A percentile compares a stretch with the other conserved stretches of the same genome.
These are phyloP conservation scores for Hemichromis elongatus DNA, from an alignment of 2,113 vertebrate genomes.

Conservation along the genomic window DNA sequence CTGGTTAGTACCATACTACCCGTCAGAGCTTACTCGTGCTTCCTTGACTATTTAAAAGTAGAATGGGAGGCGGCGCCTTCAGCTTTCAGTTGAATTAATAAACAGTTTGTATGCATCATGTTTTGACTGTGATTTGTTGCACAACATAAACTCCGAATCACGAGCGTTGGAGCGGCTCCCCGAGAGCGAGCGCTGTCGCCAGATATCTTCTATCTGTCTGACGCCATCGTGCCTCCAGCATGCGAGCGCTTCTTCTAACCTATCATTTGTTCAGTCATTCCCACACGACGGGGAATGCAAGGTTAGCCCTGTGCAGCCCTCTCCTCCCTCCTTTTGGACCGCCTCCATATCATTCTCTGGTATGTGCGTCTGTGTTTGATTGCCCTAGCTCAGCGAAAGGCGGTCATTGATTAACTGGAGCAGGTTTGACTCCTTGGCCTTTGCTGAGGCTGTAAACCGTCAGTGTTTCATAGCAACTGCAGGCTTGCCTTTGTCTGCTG, in stretches of 20 bases:
- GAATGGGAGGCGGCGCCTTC: not conserved
- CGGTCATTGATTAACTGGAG: constrained; percentile 57
- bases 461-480: constrained; percentile 57
- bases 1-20: no score
- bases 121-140: not conserved
- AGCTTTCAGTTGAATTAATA: not conserved
- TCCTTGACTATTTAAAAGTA: not conserved
- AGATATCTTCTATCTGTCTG: not conserved
- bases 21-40: no score
- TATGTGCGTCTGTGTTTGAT: constrained; percentile 41
- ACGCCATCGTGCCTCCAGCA: not conserved
- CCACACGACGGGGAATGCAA: not conserved
- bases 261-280: not conserved
- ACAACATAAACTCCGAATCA: not conserved
- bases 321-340: no score
- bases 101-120: not conserved
- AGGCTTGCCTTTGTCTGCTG: constrained; percentile 46
- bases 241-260: constrained; percentile 2
- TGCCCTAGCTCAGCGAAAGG: not conserved
- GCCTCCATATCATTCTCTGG: constrained; percentile 32
- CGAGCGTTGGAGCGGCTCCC: not conserved
- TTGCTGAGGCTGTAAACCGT: constrained; percentile 55
- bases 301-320: not conserved
- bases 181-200: not conserved
- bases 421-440: constrained; percentile 44